Evolutionary conservation across 1,140 invertebrate species (phyloP), one percentile per base, ranked within the genome.

Genomic region (Tetramorium parvispinum): DNA sequence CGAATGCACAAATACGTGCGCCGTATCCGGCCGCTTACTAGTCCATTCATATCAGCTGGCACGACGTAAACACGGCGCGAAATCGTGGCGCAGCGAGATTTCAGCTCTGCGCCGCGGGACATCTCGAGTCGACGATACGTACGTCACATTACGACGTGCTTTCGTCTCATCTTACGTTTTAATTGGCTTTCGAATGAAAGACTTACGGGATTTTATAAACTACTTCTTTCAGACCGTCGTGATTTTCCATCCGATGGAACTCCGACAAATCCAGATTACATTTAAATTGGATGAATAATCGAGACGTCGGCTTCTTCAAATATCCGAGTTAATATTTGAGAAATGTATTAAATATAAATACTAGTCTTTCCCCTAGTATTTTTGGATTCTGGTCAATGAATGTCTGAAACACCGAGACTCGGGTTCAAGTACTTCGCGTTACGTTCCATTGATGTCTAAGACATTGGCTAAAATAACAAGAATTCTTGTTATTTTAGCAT

Each of bases 1-100:
- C 91, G 87, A 92, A 92, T 88, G 81, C 88, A 87, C 90, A 88
- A 91, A 91, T 91, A 89, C 70, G 78, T 91, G 65, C 68, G 37
- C 79, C 71, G 76, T 71, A 59, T 43, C 16, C 73, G n/a, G 10
- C 40, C 40, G 55, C 55, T 53, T 85, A 55, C 85, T 46, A 55
- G 83, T 75, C 87, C 89, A 88, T 91, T 91, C 89, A 88, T 90
- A 81, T 91, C 89, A 89, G 87, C 76, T 89, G 87, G 71, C 70
- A 53, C 71, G 81, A 83, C 79, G 88, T 89, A 89, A 89, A 87
- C 88, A 83, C 49, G 75, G 40, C 70, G 27, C 70, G 46, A 51
- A 66, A 81, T 75, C 79, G 66, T 43, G 66, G 79, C 51, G 37
- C 77, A 18, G 18, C 16, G 65, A 75, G 68, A 83, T 75, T 83